Percentiles rank a stretch among this genome's conserved stretches.
Conservation (phyloP, 2,113 vertebrate genomes). For the Pomatorhinus ruficollis region DNA sequence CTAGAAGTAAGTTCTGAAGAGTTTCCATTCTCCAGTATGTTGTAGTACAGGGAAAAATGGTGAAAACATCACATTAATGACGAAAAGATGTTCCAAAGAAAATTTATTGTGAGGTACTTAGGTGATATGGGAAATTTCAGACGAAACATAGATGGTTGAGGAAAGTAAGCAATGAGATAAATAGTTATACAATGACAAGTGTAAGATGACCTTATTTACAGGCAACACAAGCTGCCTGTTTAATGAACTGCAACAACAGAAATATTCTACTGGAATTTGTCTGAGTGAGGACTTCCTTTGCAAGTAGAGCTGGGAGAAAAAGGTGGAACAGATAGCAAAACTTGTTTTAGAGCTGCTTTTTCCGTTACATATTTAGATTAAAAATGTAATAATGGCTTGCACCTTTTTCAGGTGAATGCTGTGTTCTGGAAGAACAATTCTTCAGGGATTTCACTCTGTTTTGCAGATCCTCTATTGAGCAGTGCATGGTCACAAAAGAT, state of each 20-base stretch:
- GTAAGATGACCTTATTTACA: neutral
- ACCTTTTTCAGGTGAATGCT: neutral
- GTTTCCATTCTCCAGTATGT: neutral
- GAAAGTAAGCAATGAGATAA: neutral
- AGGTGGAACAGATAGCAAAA: neutral
- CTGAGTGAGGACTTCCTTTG: neutral
- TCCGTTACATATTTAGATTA: neutral
- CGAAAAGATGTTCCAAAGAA: neutral
- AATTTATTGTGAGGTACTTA: neutral
- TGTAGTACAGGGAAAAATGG: neutral
- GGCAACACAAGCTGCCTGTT: neutral
- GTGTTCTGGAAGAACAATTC: neutral
- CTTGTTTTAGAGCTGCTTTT: neutral
- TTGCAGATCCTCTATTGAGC: neutral
- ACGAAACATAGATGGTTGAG: neutral
- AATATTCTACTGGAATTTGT: neutral
- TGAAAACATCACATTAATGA: neutral
- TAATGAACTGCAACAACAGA: neutral
- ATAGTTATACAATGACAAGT: neutral
- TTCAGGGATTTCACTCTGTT: neutral
- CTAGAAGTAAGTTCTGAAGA: neutral
- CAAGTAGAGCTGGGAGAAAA: neutral
- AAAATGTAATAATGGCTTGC: neutral
- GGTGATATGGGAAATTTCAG: neutral
- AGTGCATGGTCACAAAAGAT: neutral